Percentiles rank a stretch among this genome's conserved stretches.
phyloP scores from a whole-genome alignment of 2,888 invertebrate genomes.

The Ceramica pisi region DNA sequence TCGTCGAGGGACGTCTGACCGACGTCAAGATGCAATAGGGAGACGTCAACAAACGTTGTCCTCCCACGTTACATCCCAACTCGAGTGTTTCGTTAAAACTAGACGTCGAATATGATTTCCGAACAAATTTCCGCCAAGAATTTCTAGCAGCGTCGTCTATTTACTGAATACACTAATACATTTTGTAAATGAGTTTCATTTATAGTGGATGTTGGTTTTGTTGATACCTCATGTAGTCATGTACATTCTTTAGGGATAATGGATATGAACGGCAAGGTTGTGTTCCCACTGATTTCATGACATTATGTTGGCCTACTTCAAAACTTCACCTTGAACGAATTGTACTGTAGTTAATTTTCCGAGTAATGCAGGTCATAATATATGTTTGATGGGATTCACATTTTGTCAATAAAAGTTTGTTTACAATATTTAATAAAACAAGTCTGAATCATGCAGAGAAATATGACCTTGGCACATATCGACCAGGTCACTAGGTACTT shows the following conservation, averaged over 20 bases:
- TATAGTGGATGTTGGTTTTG: constrained; percentile 27
- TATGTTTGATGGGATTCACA: constrained; percentile 12
- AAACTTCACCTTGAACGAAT: constrained; percentile 40
- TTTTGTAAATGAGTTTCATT: constrained; percentile 52
- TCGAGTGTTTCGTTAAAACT: constrained; percentile 57
- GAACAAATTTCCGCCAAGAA: constrained; percentile 79
- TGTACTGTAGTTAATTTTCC: constrained; percentile 22
- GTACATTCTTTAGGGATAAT: constrained; percentile 15
- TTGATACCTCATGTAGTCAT: constrained; percentile 18
- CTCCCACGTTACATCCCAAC: constrained; percentile 46
- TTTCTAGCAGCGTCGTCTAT: constrained; percentile 55
- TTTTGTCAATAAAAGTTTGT: constrained; percentile 27
- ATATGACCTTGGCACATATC: constrained; percentile 48
- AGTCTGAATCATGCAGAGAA: constrained; percentile 31
- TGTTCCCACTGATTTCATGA: constrained; percentile 7
- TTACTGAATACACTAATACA: constrained; percentile 55
- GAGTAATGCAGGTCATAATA: constrained; percentile 28
- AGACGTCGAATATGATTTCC: constrained; percentile 76
- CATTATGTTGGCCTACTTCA: constrained; percentile 20
- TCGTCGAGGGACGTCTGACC: constrained; percentile 40
- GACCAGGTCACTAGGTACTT: constrained; percentile 9
- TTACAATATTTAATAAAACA: constrained; percentile 14
- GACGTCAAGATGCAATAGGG: constrained; percentile 58
- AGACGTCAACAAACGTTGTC: constrained; percentile 54
- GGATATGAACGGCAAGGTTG: neutral